phyloP scores from a whole-genome alignment of 2,797 vertebrate genomes.

The Chromis chromis region DNA sequence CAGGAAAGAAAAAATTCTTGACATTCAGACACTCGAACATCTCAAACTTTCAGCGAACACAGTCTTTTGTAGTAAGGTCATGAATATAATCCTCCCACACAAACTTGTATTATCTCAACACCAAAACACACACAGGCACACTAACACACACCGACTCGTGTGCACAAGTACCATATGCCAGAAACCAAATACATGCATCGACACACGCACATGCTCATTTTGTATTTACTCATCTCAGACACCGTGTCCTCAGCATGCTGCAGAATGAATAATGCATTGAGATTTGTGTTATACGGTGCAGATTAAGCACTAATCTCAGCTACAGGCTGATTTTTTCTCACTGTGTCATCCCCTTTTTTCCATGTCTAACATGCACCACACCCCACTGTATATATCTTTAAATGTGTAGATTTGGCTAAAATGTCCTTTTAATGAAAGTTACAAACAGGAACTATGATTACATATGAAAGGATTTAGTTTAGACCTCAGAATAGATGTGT shows the following conservation, averaged over 20 bases:
- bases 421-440: constrained; percentile 12
- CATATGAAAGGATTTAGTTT: constrained; percentile 21
- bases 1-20: neutral
- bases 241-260: constrained; percentile 18
- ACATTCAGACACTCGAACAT: neutral
- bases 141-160: constrained; percentile 1
- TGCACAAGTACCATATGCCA: neutral
- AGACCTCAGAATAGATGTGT: constrained; percentile 9
- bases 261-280: constrained; percentile 64
- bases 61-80: neutral
- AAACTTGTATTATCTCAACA: constrained; percentile 9
- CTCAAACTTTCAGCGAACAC: neutral
- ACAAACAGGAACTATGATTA: constrained; percentile 10
- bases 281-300: constrained; percentile 49
- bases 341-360: constrained; percentile 21
- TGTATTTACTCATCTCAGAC: constrained; percentile 42
- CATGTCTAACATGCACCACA: constrained; percentile 10
- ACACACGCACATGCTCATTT: neutral
- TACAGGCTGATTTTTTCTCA: constrained; percentile 31
- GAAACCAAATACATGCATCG: neutral
- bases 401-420: neutral
- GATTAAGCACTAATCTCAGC: constrained; percentile 61
- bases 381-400: neutral
- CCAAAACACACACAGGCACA: constrained; percentile 3
- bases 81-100: constrained; percentile 29